Evolutionary conservation across 2,113 vertebrate genomes (phyloP).

Genomic region (Scalopus aquaticus): DNA sequence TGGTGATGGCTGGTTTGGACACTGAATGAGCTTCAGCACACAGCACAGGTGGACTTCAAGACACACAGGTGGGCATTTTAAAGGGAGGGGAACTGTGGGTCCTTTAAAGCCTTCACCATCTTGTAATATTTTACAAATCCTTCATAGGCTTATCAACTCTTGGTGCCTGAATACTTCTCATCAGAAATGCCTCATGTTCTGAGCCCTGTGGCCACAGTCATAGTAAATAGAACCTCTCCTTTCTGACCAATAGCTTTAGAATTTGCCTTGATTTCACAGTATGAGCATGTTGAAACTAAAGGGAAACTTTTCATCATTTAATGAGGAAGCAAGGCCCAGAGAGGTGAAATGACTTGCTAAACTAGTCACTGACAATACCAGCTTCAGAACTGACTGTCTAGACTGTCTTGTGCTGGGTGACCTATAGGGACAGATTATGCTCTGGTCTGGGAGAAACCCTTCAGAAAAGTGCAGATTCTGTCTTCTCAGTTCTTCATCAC

Average conservation of each 20-base stretch:
- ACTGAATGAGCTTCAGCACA: background rate
- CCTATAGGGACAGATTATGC: background rate
- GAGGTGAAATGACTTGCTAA: background rate
- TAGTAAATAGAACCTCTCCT: accelerated
- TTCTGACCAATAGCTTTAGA: background rate
- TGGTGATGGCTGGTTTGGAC: background rate
- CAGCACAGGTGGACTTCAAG: background rate
- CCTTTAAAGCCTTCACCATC: background rate
- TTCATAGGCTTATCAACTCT: background rate
- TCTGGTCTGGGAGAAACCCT: background rate
- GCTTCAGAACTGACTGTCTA: background rate
- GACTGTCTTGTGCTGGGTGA: background rate
- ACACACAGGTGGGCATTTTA: background rate
- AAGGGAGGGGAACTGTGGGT: background rate
- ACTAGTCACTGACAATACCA: background rate
- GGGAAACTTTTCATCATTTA: background rate
- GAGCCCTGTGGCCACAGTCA: background rate
- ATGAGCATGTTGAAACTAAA: background rate
- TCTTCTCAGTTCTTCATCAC: background rate
- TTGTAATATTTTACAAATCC: background rate
- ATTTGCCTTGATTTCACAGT: background rate
- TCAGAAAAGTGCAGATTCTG: background rate
- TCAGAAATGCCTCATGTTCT: background rate
- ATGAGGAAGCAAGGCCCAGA: background rate
- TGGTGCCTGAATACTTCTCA: background rate